Conservation (phyloP, 1,140 invertebrate genomes). For the Heliconius hewitsoni region DNA sequence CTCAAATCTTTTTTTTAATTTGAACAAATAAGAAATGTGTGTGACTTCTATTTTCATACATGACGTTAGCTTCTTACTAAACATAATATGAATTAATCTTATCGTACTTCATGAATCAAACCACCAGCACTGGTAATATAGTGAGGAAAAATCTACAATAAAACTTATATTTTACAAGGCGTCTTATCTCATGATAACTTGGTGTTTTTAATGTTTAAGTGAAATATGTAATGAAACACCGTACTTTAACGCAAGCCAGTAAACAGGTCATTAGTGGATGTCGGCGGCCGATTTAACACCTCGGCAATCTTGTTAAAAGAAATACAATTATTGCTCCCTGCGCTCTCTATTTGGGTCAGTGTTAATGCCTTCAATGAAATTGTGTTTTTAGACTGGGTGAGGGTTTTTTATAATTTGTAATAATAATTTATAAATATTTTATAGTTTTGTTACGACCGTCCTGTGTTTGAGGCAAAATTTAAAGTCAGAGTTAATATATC, state of each 20-base stretch:
- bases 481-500: too few relatives aligned
- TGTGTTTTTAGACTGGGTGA: not conserved
- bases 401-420: too few relatives aligned
- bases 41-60: not conserved
- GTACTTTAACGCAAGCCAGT: constrained; percentile 1
- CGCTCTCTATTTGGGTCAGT: constrained; percentile 20
- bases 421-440: not conserved
- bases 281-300: constrained; percentile 26
- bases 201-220: not conserved
- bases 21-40: not conserved
- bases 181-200: constrained; percentile 1
- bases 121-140: not conserved
- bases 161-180: not conserved
- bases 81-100: not conserved
- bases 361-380: constrained; percentile 15
- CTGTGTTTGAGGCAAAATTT: not conserved
- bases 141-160: constrained; percentile 5
- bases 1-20: too few relatives aligned
- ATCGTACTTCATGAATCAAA: not conserved
- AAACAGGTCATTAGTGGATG: constrained; percentile 27
- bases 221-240: not conserved
- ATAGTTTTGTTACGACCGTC: not conserved
- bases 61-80: not conserved
- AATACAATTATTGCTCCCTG: constrained; percentile 24
- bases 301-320: constrained; percentile 27